These are phyloP conservation scores for Nothoprocta pentlandii DNA, from an alignment of 2,113 vertebrate genomes.

Conservation along the genomic window DNA sequence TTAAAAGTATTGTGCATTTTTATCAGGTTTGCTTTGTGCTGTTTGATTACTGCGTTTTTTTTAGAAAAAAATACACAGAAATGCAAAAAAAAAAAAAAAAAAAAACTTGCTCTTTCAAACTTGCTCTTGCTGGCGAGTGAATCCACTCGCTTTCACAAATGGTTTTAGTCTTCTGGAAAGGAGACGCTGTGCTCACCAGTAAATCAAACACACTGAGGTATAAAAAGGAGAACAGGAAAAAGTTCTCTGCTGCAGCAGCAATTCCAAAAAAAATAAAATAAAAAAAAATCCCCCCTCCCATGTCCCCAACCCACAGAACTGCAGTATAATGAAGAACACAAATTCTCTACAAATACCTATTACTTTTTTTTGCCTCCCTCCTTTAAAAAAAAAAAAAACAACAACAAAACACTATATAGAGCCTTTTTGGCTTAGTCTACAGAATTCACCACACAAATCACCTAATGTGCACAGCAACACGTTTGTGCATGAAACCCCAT, in stretches of 20 bases:
- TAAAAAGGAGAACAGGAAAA: constrained; percentile 75
- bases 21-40: constrained; percentile 54
- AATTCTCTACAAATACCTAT: constrained; percentile 58
- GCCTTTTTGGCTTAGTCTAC: constrained; percentile 77
- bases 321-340: constrained; percentile 75
- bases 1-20: constrained; percentile 70
- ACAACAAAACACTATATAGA: background rate
- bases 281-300: constrained; percentile 53
- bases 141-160: constrained; percentile 61
- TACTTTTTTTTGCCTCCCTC: constrained; percentile 28
- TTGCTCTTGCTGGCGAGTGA: constrained; percentile 59
- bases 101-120: too few relatives aligned
- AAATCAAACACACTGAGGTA: constrained; percentile 79
- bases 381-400: constrained; percentile 9
- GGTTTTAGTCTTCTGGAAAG: constrained; percentile 33
- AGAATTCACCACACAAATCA: constrained; percentile 68
- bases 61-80: constrained; percentile 47
- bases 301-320: constrained; percentile 53
- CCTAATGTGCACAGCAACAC: constrained; percentile 73
- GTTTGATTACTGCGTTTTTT: constrained; percentile 54
- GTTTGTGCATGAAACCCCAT: constrained; percentile 73
- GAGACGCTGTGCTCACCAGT: constrained; percentile 56
- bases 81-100: constrained; percentile 34
- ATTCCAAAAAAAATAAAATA: constrained; percentile 62
- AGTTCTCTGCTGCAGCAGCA: constrained; percentile 83